These are phyloP conservation scores for Serrognathus titanus DNA, from an alignment of 2,888 invertebrate species.

Conservation along the genomic window DNA sequence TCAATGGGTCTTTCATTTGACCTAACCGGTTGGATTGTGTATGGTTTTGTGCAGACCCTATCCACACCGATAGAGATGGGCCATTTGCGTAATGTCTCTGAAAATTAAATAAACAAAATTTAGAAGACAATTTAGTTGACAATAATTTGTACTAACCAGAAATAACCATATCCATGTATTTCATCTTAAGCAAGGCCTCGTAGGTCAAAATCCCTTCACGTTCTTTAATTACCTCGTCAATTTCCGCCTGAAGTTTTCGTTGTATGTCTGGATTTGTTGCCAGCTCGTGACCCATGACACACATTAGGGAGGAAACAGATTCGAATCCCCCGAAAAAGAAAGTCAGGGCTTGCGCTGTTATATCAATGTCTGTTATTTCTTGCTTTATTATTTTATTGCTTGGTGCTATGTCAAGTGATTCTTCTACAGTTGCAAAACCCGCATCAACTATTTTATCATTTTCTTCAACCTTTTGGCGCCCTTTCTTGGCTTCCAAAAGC, in stretches of 20 bases:
- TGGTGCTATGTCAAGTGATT: conserved; percentile 6
- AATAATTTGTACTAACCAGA: conserved; percentile 20
- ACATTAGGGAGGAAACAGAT: conserved; percentile 46
- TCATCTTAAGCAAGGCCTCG: conserved; percentile 51
- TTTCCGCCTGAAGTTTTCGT: conserved; percentile 52
- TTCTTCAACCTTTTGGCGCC: conserved; percentile 23
- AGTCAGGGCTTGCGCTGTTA: conserved; percentile 41
- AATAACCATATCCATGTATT: conserved; percentile 9
- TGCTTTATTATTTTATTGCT: conserved; percentile 6
- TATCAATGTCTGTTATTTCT: conserved; percentile 20
- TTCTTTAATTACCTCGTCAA: conserved; percentile 45
- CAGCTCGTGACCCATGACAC: conserved; percentile 45
- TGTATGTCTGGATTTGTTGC: conserved; percentile 52
- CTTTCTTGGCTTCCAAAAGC: conserved; percentile 51
- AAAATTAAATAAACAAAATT: not conserved
- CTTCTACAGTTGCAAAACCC: conserved; percentile 21
- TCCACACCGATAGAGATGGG: conserved; percentile 26
- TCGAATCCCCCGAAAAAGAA: conserved; percentile 51
- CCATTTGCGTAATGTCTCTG: conserved; percentile 35
- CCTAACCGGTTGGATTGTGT: conserved; percentile 23
- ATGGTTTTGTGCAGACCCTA: conserved; percentile 28
- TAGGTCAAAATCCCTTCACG: conserved; percentile 50
- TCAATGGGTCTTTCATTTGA: conserved; percentile 19
- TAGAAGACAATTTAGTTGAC: no score
- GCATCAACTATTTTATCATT: conserved; percentile 1